phyloP scores from a whole-genome alignment of 2,797 vertebrate genomes.

The Gallinago solitaria region DNA sequence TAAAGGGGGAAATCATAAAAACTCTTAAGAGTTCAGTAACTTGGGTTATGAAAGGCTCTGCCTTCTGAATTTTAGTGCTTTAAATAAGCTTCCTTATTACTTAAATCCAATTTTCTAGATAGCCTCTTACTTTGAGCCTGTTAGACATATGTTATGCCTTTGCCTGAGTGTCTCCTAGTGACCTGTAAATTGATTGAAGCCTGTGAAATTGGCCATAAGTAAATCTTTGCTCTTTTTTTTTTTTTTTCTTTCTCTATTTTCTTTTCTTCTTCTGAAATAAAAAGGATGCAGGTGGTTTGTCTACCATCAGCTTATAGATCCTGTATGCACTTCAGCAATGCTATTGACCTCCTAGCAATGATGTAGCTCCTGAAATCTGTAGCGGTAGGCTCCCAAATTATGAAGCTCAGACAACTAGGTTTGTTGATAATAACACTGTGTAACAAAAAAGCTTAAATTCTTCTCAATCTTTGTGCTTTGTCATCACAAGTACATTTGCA shows the following conservation, averaged over 20 bases:
- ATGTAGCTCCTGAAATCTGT: not conserved
- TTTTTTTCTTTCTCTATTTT: not conserved
- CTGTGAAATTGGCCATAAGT: constrained; percentile 39
- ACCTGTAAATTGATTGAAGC: constrained; percentile 39
- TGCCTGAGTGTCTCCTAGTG: constrained; percentile 20
- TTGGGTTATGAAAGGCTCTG: not conserved
- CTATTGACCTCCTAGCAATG: not conserved
- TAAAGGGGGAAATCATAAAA: not conserved
- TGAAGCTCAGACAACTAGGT: not conserved
- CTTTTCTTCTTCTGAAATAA: not conserved
- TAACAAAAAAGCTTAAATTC: not conserved
- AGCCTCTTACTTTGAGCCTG: constrained; percentile 30
- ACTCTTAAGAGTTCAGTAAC: not conserved
- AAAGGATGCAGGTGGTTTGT: not conserved
- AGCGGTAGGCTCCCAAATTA: not conserved
- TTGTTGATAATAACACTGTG: not conserved
- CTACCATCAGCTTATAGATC: not conserved
- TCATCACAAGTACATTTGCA: not conserved
- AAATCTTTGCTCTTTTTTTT: not conserved
- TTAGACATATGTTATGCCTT: constrained; percentile 16
- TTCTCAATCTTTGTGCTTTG: not conserved
- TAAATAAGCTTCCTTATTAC: constrained; percentile 48
- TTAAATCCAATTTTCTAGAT: constrained; percentile 58
- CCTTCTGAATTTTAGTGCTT: constrained; percentile 31
- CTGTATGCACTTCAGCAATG: not conserved